phyloP scores from a whole-genome alignment of 2,797 vertebrate genomes.

The Corythornis leucogaster region DNA sequence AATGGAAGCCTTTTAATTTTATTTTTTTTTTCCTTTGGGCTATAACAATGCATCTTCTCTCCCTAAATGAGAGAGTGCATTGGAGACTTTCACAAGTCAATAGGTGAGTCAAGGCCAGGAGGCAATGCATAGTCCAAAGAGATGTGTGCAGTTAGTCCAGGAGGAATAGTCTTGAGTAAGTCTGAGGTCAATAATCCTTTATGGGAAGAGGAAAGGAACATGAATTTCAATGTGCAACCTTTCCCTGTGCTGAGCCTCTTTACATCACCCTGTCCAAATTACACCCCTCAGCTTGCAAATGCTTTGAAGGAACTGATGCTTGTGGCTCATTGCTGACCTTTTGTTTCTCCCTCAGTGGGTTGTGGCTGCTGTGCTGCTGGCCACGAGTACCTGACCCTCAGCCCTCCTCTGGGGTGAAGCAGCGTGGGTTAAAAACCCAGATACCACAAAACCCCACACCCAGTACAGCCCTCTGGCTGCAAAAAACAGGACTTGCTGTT shows the following conservation, averaged over 20 bases:
- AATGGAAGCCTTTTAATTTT: not conserved
- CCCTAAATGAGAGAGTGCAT: not conserved
- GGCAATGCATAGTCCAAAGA: not conserved
- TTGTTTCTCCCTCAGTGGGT: not conserved
- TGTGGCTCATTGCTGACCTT: not conserved
- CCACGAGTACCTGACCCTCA: not conserved
- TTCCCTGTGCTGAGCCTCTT: not conserved
- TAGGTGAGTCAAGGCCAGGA: not conserved
- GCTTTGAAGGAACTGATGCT: not conserved
- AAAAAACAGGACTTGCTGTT: not conserved
- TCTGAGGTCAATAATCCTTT: not conserved
- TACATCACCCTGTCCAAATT: not conserved
- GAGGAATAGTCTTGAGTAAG: not conserved
- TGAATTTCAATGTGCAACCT: accelerated
- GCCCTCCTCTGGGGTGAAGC: not conserved
- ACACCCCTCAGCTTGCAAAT: not conserved
- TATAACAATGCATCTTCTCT: not conserved
- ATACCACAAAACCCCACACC: no score
- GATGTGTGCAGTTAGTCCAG: not conserved
- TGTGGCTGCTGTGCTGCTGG: not conserved
- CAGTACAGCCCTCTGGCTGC: not conserved
- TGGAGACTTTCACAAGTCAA: not conserved
- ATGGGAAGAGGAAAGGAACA: not conserved
- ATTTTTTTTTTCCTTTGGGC: not conserved
- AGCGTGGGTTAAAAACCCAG: not conserved